Evolutionary conservation across 2,888 invertebrate genomes (phyloP), one percentile per base, ranked within the genome.

Genomic region (Dasysyrphus albostriatus): DNA sequence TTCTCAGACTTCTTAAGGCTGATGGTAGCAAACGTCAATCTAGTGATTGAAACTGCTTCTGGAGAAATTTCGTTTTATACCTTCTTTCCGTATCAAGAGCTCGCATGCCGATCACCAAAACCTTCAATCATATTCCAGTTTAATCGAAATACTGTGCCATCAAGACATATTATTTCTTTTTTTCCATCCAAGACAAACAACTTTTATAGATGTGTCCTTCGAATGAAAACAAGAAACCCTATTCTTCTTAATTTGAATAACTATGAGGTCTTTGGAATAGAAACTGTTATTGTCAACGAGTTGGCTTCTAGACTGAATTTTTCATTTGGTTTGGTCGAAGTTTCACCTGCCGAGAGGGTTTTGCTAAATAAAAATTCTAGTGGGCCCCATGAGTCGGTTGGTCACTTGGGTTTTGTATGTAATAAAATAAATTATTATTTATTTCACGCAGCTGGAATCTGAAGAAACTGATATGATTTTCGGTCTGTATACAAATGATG

Each of bases 111-210:
- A 14, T 49, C 67, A 37, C 0, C 34, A 8, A 14, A 49, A 3
- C 67, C 67, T 8, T 1, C 37, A 1, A 0, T 49, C 0, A 29
- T 9, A 3, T 12, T 49, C 12, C 32, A 6, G 0, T 65, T 47
- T 3, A 34, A 7, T 5, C 19, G 16, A 6, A 34, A 7, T 24
- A 5, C 47, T 12, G 29, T 49, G 3, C 47, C 0, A 10, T 9
- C 1, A 10, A 1, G 3, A 2, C 2, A 24, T 24, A 24, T 2
- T 2, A 24, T 3, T 24, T 24, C 3, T 24, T 24, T 67, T 16
- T 67, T 67, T 37, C 49, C 49, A 3, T 19, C 34, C 0, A 49
- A 67, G 19, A 14, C 49, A 5, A 14, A 67, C 14, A 67, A 67
- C 19, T 67, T 49, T 1, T 14, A 67, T 9, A 14, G 14, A 19